phyloP scores from a whole-genome alignment of 2,888 invertebrate genomes.

The Cremastinae sp. region DNA sequence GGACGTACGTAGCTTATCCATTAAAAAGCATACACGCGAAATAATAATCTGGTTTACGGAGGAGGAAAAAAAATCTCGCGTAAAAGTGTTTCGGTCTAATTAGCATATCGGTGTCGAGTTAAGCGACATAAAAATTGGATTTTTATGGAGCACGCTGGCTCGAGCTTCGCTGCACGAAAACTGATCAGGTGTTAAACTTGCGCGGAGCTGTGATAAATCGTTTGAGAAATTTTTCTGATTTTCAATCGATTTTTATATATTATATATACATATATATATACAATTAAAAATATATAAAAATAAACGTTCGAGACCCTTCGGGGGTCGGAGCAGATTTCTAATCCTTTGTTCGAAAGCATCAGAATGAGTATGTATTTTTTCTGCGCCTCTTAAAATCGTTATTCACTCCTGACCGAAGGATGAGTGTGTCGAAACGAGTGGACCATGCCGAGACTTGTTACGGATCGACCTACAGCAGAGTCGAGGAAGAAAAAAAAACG shows the following conservation, averaged over 20 bases:
- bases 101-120: conserved; percentile 65
- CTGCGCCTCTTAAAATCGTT: conserved; percentile 22
- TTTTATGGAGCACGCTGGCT: conserved; percentile 63
- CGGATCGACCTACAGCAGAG: conserved; percentile 75
- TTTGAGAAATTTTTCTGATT: conserved; percentile 4
- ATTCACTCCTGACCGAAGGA: conserved; percentile 34
- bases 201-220: conserved; percentile 61
- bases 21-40: conserved; percentile 43
- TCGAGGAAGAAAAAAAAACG: conserved; percentile 26
- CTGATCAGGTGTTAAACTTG: conserved; percentile 64
- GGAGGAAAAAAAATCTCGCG: conserved; percentile 46
- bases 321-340: conserved; percentile 41
- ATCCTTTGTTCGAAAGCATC: conserved; percentile 25
- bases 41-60: conserved; percentile 62
- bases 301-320: too few species aligned
- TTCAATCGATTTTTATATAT: not conserved
- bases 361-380: conserved; percentile 41
- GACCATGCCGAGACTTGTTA: conserved; percentile 51
- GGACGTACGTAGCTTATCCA: conserved; percentile 32
- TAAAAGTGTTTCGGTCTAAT: conserved; percentile 60
- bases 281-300: not conserved
- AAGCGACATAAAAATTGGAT: conserved; percentile 60
- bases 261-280: not conserved
- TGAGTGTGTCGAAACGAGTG: conserved; percentile 56
- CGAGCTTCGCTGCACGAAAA: conserved; percentile 46